phyloP scores from a whole-genome alignment of 2,888 invertebrate genomes.

The Andrena camellia region DNA sequence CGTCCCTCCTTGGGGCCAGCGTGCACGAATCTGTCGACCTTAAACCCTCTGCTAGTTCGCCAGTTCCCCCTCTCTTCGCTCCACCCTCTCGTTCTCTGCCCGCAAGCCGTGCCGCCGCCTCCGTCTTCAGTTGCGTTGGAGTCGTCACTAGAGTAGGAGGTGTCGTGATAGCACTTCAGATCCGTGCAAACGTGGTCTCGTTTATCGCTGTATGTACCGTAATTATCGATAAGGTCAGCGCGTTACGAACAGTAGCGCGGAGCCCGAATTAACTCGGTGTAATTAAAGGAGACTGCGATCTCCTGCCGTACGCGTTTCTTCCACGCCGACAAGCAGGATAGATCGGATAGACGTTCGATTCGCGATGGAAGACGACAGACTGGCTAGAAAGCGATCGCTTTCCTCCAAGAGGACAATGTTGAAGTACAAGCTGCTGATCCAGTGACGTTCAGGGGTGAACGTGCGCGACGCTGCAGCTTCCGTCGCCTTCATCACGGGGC shows the following conservation, averaged over 20 bases:
- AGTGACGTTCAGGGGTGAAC: slow-evolving; percentile 60
- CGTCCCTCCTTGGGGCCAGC: slow-evolving; percentile 11
- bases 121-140: slow-evolving; percentile 70
- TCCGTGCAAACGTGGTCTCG: slow-evolving; percentile 18
- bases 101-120: slow-evolving; percentile 62
- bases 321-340: background rate
- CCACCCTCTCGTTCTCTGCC: slow-evolving; percentile 55
- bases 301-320: background rate
- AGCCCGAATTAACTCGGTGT: background rate
- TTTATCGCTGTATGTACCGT: slow-evolving; percentile 20
- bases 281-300: background rate
- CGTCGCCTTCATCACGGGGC: background rate
- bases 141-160: slow-evolving; percentile 62
- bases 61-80: background rate
- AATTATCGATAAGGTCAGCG: slow-evolving; percentile 17
- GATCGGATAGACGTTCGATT: background rate
- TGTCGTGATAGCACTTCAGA: slow-evolving; percentile 10
- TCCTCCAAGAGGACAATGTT: slow-evolving; percentile 73
- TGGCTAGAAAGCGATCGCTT: slow-evolving; percentile 71
- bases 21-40: slow-evolving; percentile 57
- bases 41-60: slow-evolving; percentile 53
- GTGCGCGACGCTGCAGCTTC: slow-evolving; percentile 1
- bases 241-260: background rate
- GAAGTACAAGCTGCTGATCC: slow-evolving; percentile 71
- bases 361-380: slow-evolving; percentile 74